These are phyloP conservation scores for Myotis daubentonii DNA, from an alignment of 2,797 vertebrate genomes.

Conservation along the genomic window DNA sequence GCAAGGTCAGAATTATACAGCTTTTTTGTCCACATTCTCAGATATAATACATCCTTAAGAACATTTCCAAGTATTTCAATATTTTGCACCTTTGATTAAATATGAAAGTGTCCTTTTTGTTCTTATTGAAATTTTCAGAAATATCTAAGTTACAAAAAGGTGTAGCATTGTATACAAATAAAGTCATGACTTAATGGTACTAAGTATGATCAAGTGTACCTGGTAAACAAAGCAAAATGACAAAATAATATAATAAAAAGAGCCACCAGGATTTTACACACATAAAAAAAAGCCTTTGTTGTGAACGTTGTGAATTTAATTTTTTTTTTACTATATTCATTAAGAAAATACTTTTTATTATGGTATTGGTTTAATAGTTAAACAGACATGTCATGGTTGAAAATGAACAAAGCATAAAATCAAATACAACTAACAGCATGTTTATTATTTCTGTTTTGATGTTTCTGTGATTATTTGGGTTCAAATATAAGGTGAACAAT, in stretches of 20 bases:
- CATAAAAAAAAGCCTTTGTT: neutral
- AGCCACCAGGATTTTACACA: neutral
- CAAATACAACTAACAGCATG: neutral
- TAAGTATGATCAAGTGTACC: neutral
- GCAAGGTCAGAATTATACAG: conserved; percentile 48
- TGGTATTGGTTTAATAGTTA: neutral
- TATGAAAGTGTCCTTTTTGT: conserved; percentile 22
- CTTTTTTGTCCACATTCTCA: neutral
- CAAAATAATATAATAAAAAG: neutral
- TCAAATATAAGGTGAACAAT: neutral
- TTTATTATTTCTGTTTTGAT: neutral
- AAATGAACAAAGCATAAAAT: neutral
- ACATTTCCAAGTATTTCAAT: conserved; percentile 32
- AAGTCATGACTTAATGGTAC: neutral
- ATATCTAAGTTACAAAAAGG: neutral
- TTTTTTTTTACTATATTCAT: neutral
- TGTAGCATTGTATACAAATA: conserved; percentile 9
- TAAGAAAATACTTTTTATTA: neutral
- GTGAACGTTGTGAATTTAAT: neutral
- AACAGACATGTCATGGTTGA: neutral
- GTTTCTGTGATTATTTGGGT: neutral
- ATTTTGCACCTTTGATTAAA: conserved; percentile 29
- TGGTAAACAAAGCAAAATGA: neutral
- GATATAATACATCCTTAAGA: conserved; percentile 30
- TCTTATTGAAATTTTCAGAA: neutral